phyloP scores from a whole-genome alignment of 2,888 invertebrate species.

The Dasysyrphus tricinctus region DNA sequence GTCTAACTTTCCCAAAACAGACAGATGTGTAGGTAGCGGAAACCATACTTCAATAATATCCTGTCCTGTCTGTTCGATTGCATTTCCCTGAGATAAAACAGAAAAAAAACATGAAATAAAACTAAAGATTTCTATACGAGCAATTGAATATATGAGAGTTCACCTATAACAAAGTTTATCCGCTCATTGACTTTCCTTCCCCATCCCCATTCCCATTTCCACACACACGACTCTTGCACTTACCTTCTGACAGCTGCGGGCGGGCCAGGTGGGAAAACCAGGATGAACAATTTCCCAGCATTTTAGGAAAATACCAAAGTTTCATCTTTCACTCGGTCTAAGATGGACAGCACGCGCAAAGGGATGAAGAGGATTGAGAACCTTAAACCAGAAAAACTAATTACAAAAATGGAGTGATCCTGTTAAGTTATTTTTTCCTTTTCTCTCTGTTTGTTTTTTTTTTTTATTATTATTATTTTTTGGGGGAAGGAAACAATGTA shows the following conservation, averaged over 20 bases:
- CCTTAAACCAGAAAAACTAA: slow-evolving; percentile 68
- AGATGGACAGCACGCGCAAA: slow-evolving; percentile 64
- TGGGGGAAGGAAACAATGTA: slow-evolving; percentile 40
- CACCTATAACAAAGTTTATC: slow-evolving; percentile 44
- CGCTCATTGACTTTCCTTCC: slow-evolving; percentile 53
- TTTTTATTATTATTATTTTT: neutral
- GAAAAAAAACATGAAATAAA: neutral
- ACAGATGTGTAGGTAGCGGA: slow-evolving; percentile 27
- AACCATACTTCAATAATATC: slow-evolving; percentile 41
- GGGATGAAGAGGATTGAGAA: slow-evolving; percentile 31
- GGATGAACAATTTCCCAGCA: slow-evolving; percentile 24
- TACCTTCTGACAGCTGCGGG: neutral
- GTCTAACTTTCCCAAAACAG: slow-evolving; percentile 24
- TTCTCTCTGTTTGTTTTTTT: slow-evolving; percentile 15
- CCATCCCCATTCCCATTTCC: too few species aligned
- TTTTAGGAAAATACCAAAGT: slow-evolving; percentile 53
- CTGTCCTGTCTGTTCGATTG: slow-evolving; percentile 44
- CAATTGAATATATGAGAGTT: slow-evolving; percentile 45
- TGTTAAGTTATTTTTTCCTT: slow-evolving; percentile 39
- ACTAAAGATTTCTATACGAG: slow-evolving; percentile 10
- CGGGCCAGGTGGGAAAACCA: neutral
- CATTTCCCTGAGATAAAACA: slow-evolving; percentile 24
- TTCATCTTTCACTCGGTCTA: slow-evolving; percentile 28
- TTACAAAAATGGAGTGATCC: slow-evolving; percentile 73
- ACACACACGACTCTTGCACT: neutral